Evolutionary conservation across 2,113 vertebrate species (phyloP).

Genomic region (Hystrix brachyura): DNA sequence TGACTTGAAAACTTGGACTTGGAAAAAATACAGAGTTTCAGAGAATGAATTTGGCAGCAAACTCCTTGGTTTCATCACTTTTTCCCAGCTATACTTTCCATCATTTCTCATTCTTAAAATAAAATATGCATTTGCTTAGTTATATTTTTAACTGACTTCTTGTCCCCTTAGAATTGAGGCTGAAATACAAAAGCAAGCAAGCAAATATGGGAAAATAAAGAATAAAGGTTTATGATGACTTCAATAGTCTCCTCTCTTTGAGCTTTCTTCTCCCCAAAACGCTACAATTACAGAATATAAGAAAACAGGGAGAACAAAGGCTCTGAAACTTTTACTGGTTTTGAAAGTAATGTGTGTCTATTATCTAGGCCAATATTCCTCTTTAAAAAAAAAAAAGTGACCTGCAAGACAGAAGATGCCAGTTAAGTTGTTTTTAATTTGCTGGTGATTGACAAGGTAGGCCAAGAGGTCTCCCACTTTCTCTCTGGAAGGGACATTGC

Average conservation of each 20-base stretch:
- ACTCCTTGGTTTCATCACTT: not conserved
- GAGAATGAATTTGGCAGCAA: conserved; percentile 42
- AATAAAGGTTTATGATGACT: conserved; percentile 13
- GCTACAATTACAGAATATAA: not conserved
- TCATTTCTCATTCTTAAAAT: conserved; percentile 5
- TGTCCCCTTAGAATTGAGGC: not conserved
- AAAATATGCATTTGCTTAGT: conserved; percentile 29
- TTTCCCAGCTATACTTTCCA: not conserved
- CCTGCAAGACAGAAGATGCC: conserved; percentile 37
- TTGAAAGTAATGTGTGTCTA: conserved; percentile 55
- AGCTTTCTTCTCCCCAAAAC: conserved; percentile 17
- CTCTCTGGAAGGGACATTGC: conserved; percentile 59
- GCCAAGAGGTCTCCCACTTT: conserved; percentile 60
- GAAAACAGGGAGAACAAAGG: not conserved
- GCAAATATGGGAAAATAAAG: not conserved
- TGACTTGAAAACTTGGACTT: conserved; percentile 45
- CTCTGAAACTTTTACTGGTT: conserved; percentile 21
- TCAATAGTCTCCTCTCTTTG: not conserved
- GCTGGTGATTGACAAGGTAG: conserved; percentile 75
- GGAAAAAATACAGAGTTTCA: conserved; percentile 44
- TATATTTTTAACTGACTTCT: conserved; percentile 53
- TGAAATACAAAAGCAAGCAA: conserved; percentile 41
- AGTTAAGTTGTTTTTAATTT: conserved; percentile 75
- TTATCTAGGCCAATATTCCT: conserved; percentile 38
- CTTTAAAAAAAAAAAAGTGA: conserved; percentile 59